phyloP scores from a whole-genome alignment of 2,888 invertebrate genomes.

The Leptopilina drosophilae region DNA sequence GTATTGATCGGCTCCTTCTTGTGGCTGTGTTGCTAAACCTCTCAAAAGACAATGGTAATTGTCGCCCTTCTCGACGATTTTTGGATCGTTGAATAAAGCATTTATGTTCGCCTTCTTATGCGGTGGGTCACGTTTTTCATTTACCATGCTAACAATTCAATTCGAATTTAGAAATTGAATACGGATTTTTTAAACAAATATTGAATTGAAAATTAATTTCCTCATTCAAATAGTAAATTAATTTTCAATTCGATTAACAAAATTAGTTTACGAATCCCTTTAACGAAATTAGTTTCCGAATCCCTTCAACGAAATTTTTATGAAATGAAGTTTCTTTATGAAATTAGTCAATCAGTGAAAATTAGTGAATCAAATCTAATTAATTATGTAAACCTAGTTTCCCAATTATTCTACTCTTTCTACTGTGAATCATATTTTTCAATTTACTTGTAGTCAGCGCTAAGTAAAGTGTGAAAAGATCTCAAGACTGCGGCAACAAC shows the following conservation, averaged over 20 bases:
- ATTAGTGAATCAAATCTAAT: too few species aligned
- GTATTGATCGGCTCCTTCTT: slow-evolving; percentile 80
- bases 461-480: slow-evolving; percentile 82
- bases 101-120: slow-evolving; percentile 76
- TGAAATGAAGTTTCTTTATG: too few species aligned
- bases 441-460: slow-evolving; percentile 73
- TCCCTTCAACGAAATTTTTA: too few species aligned
- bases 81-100: slow-evolving; percentile 80
- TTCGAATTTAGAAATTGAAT: too few species aligned
- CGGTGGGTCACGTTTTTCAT: neutral
- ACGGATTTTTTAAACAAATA: too few species aligned
- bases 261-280: too few species aligned
- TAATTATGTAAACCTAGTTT: too few species aligned
- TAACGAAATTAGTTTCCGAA: too few species aligned
- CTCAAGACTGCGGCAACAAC: slow-evolving; percentile 80
- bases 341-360: too few species aligned
- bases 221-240: neutral
- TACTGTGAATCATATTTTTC: too few species aligned
- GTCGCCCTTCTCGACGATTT: slow-evolving; percentile 77
- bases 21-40: slow-evolving; percentile 79
- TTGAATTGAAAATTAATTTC: neutral
- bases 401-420: too few species aligned
- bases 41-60: slow-evolving; percentile 80
- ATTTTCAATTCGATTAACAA: neutral
- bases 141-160: neutral